Evolutionary conservation across 2,797 vertebrate genomes (phyloP).

Genomic region (Rhinatrema bivittatum): DNA sequence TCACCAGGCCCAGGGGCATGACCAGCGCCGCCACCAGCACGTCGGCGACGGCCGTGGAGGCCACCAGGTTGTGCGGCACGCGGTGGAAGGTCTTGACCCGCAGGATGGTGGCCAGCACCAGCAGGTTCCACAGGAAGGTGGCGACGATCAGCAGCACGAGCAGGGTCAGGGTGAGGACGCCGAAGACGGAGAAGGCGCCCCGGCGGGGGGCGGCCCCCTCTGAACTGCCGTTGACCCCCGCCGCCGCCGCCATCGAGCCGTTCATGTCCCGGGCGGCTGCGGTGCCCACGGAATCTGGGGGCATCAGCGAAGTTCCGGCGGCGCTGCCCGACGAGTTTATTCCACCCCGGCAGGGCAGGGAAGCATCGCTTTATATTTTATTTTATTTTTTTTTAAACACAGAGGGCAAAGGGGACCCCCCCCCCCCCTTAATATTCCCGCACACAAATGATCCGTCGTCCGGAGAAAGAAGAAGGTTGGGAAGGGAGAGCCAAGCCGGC

Average conservation of each 20-base stretch:
- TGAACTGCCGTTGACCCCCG: neutral
- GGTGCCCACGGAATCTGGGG: neutral
- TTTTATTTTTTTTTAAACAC: no score
- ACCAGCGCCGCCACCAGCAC: slow-evolving; percentile 22
- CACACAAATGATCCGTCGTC: no score
- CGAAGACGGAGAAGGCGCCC: slow-evolving; percentile 3
- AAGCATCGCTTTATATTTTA: no score
- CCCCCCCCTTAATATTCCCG: no score
- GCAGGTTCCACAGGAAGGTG: slow-evolving; percentile 30
- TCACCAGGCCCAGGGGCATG: slow-evolving; percentile 24
- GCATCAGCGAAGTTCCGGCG: no score
- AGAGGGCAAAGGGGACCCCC: no score
- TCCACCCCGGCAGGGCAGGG: no score
- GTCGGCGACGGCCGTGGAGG: slow-evolving; percentile 25
- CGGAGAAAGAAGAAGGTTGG: no score
- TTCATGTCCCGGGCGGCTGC: neutral
- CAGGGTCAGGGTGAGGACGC: slow-evolving; percentile 13
- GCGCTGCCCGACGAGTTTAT: no score
- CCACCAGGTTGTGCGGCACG: slow-evolving; percentile 28
- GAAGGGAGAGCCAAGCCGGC: no score
- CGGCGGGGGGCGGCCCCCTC: neutral
- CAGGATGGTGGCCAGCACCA: slow-evolving; percentile 27
- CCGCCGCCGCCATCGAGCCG: no score
- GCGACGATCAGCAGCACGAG: slow-evolving; percentile 17
- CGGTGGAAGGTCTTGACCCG: slow-evolving; percentile 27